Conservation (phyloP, 2,113 vertebrate genomes). For the Indri indri region DNA sequence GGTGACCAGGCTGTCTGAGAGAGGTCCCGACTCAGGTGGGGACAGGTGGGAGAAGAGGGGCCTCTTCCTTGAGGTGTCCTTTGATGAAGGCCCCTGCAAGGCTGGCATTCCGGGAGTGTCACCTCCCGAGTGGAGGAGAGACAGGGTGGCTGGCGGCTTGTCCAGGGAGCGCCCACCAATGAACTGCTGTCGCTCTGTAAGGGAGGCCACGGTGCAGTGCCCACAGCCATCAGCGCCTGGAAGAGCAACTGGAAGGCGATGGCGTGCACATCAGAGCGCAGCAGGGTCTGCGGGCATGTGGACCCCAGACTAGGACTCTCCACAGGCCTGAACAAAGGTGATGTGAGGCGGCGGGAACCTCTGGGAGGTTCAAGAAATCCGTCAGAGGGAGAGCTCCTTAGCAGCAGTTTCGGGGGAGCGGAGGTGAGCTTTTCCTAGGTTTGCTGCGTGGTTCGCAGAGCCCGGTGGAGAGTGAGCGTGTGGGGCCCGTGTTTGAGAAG, state of each 20-base stretch:
- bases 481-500: neutral
- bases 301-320: neutral
- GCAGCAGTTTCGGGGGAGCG: fast-evolving
- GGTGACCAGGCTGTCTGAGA: neutral
- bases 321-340: fast-evolving
- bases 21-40: neutral
- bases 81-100: neutral
- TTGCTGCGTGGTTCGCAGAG: neutral
- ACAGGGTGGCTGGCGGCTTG: fast-evolving
- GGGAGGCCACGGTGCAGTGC: neutral
- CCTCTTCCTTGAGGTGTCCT: neutral
- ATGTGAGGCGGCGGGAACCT: too few relatives aligned
- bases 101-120: neutral
- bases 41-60: neutral
- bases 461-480: fast-evolving
- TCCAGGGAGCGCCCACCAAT: fast-evolving
- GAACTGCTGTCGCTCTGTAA: neutral
- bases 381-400: too few relatives aligned
- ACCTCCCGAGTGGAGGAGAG: neutral
- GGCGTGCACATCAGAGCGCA: fast-evolving
- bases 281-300: fast-evolving
- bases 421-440: neutral
- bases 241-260: fast-evolving
- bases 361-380: neutral
- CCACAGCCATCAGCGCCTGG: fast-evolving